phyloP scores from a whole-genome alignment of 2,797 vertebrate species.

The Ctenosaura bakeri region DNA sequence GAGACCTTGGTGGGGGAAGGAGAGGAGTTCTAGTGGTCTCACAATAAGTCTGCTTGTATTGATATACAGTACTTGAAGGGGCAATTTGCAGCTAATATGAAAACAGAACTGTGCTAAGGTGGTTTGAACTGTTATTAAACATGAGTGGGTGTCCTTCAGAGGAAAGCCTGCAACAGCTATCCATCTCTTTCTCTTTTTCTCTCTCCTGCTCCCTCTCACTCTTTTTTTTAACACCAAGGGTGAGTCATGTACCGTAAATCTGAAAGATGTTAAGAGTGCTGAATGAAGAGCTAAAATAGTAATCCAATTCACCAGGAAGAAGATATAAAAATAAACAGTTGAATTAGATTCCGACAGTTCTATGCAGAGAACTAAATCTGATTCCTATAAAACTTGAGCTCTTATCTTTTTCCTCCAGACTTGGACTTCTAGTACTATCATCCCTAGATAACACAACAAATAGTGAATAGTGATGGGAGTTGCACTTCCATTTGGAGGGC shows the following conservation, averaged over 20 bases:
- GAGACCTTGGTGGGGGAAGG: constrained; percentile 69
- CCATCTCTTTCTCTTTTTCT: constrained; percentile 1
- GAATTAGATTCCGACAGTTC: background rate
- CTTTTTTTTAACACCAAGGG: background rate
- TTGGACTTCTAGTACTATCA: too few relatives aligned
- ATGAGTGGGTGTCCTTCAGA: constrained; percentile 26
- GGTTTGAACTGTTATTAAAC: constrained; percentile 23
- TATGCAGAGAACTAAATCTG: background rate
- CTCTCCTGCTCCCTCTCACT: background rate
- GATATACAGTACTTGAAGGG: background rate
- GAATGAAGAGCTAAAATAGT: constrained; percentile 16
- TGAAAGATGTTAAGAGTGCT: constrained; percentile 6
- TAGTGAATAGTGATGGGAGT: too few relatives aligned
- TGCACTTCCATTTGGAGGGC: too few relatives aligned
- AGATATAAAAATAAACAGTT: constrained; percentile 6
- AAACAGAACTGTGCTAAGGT: background rate
- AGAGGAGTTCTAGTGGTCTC: background rate
- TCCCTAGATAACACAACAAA: too few relatives aligned
- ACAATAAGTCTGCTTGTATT: background rate
- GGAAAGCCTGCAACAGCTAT: constrained; percentile 52
- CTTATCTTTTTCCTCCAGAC: background rate
- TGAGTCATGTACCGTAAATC: constrained; percentile 4
- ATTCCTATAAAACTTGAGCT: background rate
- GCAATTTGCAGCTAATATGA: constrained; percentile 15
- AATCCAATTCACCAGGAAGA: background rate